Percentiles rank a stretch among this genome's conserved stretches.
Conservation (phyloP, 2,888 invertebrate species). For the Rhogogaster chlorosoma region DNA sequence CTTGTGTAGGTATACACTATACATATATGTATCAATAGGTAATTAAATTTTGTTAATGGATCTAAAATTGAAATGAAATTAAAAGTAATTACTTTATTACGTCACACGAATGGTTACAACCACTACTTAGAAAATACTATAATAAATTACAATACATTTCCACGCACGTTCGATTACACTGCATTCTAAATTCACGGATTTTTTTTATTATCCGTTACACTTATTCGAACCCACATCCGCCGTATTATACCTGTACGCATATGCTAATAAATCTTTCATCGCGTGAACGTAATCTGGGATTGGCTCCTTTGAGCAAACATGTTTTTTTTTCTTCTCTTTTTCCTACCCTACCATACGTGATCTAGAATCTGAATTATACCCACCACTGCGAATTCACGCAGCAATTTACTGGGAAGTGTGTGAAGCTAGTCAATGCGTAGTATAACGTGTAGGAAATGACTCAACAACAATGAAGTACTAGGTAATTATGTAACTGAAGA, state of each 20-base stretch:
- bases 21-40: not conserved
- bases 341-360: not conserved
- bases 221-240: conserved; percentile 2
- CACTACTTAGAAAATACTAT: not conserved
- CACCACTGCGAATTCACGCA: not conserved
- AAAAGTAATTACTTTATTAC: not conserved
- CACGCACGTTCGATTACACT: not conserved
- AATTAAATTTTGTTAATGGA: not conserved
- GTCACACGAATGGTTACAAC: not conserved
- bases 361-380: not conserved
- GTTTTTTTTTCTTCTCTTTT: not conserved
- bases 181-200: not conserved
- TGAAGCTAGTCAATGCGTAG: not conserved
- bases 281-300: not conserved
- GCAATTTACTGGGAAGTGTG: not conserved
- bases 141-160: not conserved
- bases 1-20: not conserved
- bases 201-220: not conserved
- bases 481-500: not conserved
- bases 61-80: not conserved
- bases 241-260: not conserved
- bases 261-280: not conserved
- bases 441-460: not conserved
- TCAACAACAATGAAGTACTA: not conserved
- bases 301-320: not conserved